These are phyloP conservation scores for Seladonia tumulorum DNA, from an alignment of 2,888 invertebrate species.

Conservation along the genomic window DNA sequence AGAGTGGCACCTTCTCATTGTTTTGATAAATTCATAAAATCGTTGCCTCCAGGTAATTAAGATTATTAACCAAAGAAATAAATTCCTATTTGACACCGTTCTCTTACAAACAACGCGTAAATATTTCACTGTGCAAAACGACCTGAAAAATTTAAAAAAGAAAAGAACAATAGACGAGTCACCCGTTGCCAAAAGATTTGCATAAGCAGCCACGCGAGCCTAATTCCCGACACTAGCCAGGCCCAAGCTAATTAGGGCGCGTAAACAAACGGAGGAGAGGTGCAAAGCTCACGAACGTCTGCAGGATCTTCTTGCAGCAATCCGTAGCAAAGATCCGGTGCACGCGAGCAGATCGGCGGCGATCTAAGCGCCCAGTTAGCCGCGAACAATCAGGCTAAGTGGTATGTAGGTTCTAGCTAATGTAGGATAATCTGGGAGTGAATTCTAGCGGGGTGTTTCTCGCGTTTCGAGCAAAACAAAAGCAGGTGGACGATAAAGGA, in stretches of 20 bases:
- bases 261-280: constrained; percentile 52
- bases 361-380: constrained; percentile 65
- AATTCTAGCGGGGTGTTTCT: constrained; percentile 72
- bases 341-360: constrained; percentile 57
- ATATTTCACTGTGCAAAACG: no score
- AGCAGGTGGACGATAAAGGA: background rate
- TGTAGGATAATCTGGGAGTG: constrained; percentile 76
- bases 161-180: background rate
- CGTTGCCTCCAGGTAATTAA: no score
- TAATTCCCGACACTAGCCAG: constrained; percentile 22
- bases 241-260: constrained; percentile 45
- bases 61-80: no score
- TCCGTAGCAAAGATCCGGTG: constrained; percentile 37
- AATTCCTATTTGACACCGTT: no score
- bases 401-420: constrained; percentile 77
- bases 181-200: background rate
- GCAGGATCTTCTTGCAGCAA: constrained; percentile 12
- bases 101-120: no score
- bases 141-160: no score
- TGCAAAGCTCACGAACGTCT: constrained; percentile 38
- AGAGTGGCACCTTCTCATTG: no score
- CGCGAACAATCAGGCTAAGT: constrained; percentile 77
- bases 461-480: constrained; percentile 51
- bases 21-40: no score
- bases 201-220: background rate